Conservation (phyloP, 2,888 invertebrate genomes). For the Magallana nippona region DNA sequence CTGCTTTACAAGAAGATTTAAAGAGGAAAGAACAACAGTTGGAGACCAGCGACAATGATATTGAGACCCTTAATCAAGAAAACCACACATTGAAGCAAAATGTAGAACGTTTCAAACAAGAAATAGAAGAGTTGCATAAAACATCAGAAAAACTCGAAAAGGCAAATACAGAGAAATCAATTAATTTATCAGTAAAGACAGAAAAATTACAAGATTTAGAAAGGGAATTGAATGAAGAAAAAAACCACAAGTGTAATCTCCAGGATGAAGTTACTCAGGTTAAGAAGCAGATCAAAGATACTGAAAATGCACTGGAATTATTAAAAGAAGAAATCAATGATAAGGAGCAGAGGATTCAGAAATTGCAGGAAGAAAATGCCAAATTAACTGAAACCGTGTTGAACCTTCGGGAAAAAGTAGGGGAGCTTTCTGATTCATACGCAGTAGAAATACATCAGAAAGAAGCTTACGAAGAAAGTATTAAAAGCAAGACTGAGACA, state of each 20-base stretch:
- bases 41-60: background rate
- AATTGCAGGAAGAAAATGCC: background rate
- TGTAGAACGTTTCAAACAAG: background rate
- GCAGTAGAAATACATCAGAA: background rate
- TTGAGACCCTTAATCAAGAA: conserved; percentile 28
- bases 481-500: background rate
- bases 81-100: background rate
- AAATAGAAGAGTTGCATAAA: background rate
- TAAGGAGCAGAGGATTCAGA: too few relatives aligned
- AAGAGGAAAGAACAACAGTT: too few relatives aligned
- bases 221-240: background rate
- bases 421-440: background rate
- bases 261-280: background rate
- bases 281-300: background rate
- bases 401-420: background rate
- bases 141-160: conserved; percentile 5
- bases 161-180: background rate
- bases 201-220: background rate
- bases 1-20: too few relatives aligned
- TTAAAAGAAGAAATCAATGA: background rate
- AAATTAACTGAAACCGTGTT: background rate
- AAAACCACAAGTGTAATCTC: background rate
- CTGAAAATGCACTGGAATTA: background rate
- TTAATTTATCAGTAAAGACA: too few relatives aligned
- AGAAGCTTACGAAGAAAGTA: background rate